Base-by-base conservation (phyloP, 2,797 vertebrate genomes). In the Merluccius polli region DNA sequence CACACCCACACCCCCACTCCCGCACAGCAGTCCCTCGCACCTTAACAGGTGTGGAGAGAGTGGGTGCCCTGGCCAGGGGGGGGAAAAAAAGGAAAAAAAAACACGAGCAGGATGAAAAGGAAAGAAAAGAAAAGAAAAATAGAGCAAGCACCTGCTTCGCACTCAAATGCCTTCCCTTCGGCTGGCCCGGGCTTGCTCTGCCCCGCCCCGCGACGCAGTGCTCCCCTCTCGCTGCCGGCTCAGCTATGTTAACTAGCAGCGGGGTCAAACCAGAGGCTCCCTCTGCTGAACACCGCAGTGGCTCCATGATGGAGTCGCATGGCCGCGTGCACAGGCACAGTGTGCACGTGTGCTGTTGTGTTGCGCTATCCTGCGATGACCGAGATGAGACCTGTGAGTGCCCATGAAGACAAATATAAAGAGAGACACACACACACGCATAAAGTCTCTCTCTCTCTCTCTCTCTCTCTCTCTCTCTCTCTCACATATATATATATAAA, bases 141-240 rank as follows among this genome's bases (percentile, higher is more conserved):
- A 81, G 78, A 69, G 52, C 21, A 78, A 91, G 85, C 90, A 91
- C 89, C 90, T 91, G 92, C 90, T 91, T 88, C 80, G 72, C 73
- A 79, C 80, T 75, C 69, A 71, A 71, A 72, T 81, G 81, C 76
- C 83, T 83, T 79, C 75, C 76, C 70, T 76, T 77, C 72, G 80
- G 81, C 86, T 33, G 81, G 87, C 88, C 52, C 38, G 70, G 85
- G 83, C 89, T 87, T 83, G 89, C 77, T 75, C 63, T 74, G 73
- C 77, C 82, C 79, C 79, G 78, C 13, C 89, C 83, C 81, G 52
- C 41, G 82, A 82, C 84, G 82, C 83, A 81, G 79, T 81, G 77
- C 74, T 85, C 83, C 78, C 70, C 73, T 75, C 59, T 80, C 79
- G 75, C 67, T 79, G 81, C 81, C 79, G 73, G 82, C 78, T 89